Evolutionary conservation across 1,140 invertebrate species (phyloP), one percentile per base, ranked within the genome.

Genomic region (Lethrus apterus): DNA sequence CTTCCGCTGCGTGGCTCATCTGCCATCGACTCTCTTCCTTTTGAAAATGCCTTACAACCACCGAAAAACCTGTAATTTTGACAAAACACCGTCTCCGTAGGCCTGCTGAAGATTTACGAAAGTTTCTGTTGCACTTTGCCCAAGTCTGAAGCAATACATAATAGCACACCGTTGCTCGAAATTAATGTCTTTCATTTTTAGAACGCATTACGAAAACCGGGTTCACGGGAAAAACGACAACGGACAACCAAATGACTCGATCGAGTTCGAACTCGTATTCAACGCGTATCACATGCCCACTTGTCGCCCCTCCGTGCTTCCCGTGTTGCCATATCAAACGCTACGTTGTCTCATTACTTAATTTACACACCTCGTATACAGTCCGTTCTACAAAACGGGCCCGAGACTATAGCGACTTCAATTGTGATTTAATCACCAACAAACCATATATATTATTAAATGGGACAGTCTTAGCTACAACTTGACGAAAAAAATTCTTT

Each of bases 111-210:
- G 32, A 8, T 34, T 34, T 34, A 14, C 5, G 13, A 34, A 34
- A 7, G 32, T 34, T 34, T 34, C 14, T 14, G 7, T 34, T 34
- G 32, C 13, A 34, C 32, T 15, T 5, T 34, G 32, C 14, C 32
- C 14, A 34, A 15, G 32, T 34, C 13, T 34, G 32, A 34, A 34
- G 13, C 32, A 8, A 34, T 8, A 15, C 32, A 33, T 48, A 44
- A 53, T 52, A 47, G 49, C 49, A 47, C 35, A 48, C 44, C 21
- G 33, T 54, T 42, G 29, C 32, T 42, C 34, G 20, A 46, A n/a
- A n/a, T 8, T 29, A 29, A 29, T 29, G 7, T n/a, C 24, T 29
- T 29, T 7, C 24, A 29, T 8, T 29, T 29, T n/a, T n/a, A 50
- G 30, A 23, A 33, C 30, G 17, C 9, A n/a, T 44, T 32, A 26